phyloP scores from a whole-genome alignment of 2,888 invertebrate species.

The Tanypteryx hageni region DNA sequence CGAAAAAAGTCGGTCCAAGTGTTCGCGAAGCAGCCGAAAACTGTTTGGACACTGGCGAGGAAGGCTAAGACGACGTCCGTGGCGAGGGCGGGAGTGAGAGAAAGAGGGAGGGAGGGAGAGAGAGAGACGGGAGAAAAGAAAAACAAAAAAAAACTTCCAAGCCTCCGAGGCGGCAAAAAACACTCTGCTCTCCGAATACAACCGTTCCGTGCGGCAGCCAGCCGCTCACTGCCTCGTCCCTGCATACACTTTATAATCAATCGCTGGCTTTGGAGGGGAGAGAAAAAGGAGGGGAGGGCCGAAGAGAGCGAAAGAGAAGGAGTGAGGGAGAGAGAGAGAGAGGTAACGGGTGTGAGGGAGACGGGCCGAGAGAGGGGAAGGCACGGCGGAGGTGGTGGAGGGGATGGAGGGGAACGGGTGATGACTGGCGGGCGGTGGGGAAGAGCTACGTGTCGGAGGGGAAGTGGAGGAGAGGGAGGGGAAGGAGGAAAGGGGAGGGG shows the following conservation, averaged over 20 bases:
- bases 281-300: neutral
- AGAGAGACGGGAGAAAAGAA: conserved; percentile 33
- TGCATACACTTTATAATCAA: conserved; percentile 63
- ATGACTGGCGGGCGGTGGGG: neutral
- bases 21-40: conserved; percentile 7
- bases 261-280: conserved; percentile 54
- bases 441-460: neutral
- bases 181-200: conserved; percentile 28
- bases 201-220: conserved; percentile 63
- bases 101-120: neutral
- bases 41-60: conserved; percentile 24
- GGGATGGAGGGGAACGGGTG: neutral
- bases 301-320: neutral
- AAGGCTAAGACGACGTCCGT: neutral
- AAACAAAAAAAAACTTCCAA: conserved; percentile 50
- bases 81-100: neutral
- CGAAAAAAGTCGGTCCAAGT: conserved; percentile 17
- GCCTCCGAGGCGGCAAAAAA: conserved; percentile 37
- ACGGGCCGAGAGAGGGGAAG: neutral
- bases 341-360: neutral
- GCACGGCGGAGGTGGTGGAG: neutral
- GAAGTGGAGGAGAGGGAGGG: conserved; percentile 62
- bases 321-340: neutral
- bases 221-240: conserved; percentile 58
- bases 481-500: conserved; percentile 53